Conservation (phyloP, 2,113 vertebrate genomes). For the Argyrosomus japonicus region DNA sequence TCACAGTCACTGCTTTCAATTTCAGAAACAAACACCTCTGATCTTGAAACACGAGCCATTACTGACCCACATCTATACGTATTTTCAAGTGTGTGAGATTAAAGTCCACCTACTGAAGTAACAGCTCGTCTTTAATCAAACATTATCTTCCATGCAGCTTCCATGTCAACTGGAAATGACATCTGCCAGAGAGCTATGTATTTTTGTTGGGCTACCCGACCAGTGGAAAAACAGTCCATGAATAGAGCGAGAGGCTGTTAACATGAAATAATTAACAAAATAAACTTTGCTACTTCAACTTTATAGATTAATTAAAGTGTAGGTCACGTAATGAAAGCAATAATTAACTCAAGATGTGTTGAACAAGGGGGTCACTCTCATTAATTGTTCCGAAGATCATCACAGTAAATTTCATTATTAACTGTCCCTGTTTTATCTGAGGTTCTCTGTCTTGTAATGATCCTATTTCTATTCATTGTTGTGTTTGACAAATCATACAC, state of each 20-base stretch:
- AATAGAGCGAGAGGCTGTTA: not conserved
- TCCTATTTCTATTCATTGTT: constrained; percentile 30
- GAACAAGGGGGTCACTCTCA: not conserved
- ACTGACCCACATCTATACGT: too few species aligned
- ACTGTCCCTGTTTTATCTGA: not conserved
- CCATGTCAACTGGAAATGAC: too few species aligned
- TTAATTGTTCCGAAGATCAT: not conserved
- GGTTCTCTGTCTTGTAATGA: constrained; percentile 16
- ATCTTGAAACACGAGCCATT: too few species aligned
- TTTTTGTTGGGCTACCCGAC: too few species aligned
- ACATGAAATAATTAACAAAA: not conserved
- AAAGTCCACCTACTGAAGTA: too few species aligned
- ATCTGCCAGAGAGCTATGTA: too few species aligned
- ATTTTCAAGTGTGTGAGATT: too few species aligned
- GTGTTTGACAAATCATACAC: constrained; percentile 20
- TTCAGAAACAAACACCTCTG: too few species aligned
- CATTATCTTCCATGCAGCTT: too few species aligned
- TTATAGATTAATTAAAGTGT: not conserved
- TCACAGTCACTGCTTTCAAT: too few species aligned
- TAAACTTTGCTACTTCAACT: not conserved
- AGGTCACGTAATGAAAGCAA: not conserved
- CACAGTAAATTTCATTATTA: not conserved
- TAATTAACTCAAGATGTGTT: not conserved
- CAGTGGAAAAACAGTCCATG: too few species aligned
- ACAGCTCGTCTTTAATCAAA: too few species aligned